Evolutionary conservation across 2,797 vertebrate genomes (phyloP), one percentile per base, ranked within the genome.

Genomic region (Thaleichthys pacificus): DNA sequence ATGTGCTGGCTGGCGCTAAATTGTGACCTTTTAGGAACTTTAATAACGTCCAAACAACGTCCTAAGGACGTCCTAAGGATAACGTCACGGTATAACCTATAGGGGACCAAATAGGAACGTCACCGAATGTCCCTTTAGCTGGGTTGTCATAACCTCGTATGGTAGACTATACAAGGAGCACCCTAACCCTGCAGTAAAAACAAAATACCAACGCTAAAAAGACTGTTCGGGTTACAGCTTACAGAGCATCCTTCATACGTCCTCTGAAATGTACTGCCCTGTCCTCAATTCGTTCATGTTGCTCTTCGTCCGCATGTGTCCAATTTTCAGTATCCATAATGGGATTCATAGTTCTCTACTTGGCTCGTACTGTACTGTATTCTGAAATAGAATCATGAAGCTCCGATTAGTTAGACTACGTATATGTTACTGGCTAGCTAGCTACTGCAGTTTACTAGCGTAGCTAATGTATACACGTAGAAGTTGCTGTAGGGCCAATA

Each of bases 311-410:
- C 0, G 58, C 60, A 35, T 78, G 47, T 30, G 96, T 92, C 84
- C 96, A 94, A 71, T 90, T 87, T 72, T 91, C 24, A 24, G 24
- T 24, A 24, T 30, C 28, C 28, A 30, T 87, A 11, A 97, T 88
- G 0, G 9, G 62, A 35, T 75, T 63, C 3, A 96, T 90, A 80
- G 95, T 87, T 19, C 91, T 89, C 85, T 96, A 88, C 83, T 93
- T 91, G 57, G 65, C 71, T 30, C 93, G 82, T 65, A 73, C 83
- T 30, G 0, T 0, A 0, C 0, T 19, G 24, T 81, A 88, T 93
- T 83, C 71, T 75, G 67, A 61, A 69, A n/a, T 28, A 54, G 26
- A 60, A 1, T 42, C 15, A n/a, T 5, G 19, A 61, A 62, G 2
- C 3, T 47, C 56, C 11, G n/a, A 58, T 21, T 11, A 22, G 56